Evolutionary conservation across 2,888 invertebrate species (phyloP).

Genomic region (Luperina testacea): DNA sequence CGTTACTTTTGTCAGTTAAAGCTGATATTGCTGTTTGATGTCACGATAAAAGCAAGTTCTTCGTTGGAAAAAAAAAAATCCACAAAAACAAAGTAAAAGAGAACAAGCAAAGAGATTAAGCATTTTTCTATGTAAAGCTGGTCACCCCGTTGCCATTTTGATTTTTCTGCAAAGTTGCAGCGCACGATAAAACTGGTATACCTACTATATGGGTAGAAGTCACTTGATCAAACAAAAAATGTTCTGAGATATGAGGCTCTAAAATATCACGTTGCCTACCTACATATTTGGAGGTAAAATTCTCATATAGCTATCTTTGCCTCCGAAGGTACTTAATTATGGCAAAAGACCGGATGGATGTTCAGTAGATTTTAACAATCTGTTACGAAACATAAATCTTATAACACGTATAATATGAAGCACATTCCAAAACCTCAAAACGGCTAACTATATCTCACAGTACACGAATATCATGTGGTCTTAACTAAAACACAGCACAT

Average conservation of each 20-base stretch:
- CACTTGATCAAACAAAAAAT: neutral
- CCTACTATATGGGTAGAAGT: neutral
- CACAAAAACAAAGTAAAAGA: neutral
- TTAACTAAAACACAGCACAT: slow-evolving; percentile 44
- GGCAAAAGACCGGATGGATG: too few relatives aligned
- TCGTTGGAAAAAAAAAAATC: neutral
- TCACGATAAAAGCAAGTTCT: neutral
- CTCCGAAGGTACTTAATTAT: neutral
- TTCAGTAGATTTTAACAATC: slow-evolving; percentile 7
- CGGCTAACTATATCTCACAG: slow-evolving; percentile 6
- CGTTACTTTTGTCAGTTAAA: neutral
- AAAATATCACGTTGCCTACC: neutral
- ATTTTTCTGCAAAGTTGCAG: neutral
- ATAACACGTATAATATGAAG: slow-evolving; percentile 28
- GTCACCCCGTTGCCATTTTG: neutral
- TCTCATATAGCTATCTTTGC: neutral
- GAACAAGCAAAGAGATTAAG: neutral
- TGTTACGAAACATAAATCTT: neutral
- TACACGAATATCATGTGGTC: slow-evolving; percentile 35
- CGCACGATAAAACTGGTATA: neutral
- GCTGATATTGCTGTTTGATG: neutral
- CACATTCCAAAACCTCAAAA: slow-evolving; percentile 18
- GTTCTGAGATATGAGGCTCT: too few relatives aligned
- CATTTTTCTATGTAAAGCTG: neutral
- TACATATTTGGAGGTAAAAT: neutral